Base-by-base conservation (phyloP, 2,797 vertebrate genomes). In the Sphenopsis melanotis region DNA sequence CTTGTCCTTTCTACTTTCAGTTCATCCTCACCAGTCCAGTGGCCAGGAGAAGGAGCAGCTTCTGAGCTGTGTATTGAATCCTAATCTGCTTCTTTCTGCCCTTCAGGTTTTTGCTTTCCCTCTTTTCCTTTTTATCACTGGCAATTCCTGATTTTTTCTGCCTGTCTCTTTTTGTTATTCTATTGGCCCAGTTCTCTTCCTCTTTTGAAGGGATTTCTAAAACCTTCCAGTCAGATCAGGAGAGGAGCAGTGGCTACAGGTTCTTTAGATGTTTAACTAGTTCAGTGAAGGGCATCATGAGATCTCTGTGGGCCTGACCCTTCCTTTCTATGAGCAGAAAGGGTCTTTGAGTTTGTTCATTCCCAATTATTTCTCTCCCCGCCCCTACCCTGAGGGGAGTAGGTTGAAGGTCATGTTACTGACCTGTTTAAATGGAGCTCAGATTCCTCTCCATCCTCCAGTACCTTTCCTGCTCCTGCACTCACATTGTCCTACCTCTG, bases 351-450 rank as follows among this genome's bases (percentile, higher is more conserved):
- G 65, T 91, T 95, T 82, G 87, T 90, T 94, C 34, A 59, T 84
- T 90, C 46, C 69, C 44, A 79, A 32, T 50, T 93, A 94, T 44
- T 87, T 49, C 55, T 94, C 57, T 91, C 82, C 47, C 83, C 93
- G 52, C 83, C 83, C 59, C 78, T 94, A 3, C 46, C 83, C 85
- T 59, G 80, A 75, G 95, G 92, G 80, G 12, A 39, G 17, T 41
- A 59, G 37, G 29, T 59, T 94, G 89, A 95, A 97, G 94, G 93
- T 95, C 91, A 52, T 81, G 66, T 87, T 76, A 50, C 30, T 89
- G 83, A 90, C 85, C 81, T 93, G 42, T 71, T 91, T 53, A 83
- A 89, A 86, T 53, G n/a, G 72, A 79, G 69, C 89, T 83, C 66
- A 87, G 63, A 37, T 83, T 72, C 15, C 60, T 89, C 29, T 82